phyloP scores from a whole-genome alignment of 2,113 vertebrate genomes.

The Columba janthina region DNA sequence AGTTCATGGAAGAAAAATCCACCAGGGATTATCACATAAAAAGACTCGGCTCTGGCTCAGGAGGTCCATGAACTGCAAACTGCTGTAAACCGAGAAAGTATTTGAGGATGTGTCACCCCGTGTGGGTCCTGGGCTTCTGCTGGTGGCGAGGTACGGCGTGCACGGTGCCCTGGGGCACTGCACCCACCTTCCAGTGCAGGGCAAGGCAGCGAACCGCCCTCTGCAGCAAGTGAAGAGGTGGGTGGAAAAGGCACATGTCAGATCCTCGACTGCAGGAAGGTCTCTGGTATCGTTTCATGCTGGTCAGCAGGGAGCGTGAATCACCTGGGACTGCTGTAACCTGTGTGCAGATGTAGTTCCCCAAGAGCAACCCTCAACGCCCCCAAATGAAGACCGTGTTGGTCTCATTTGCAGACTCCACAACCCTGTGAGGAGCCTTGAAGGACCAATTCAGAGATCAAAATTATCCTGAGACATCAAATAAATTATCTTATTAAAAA shows the following conservation, averaged over 20 bases:
- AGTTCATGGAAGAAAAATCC: constrained; percentile 38
- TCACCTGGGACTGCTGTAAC: not conserved
- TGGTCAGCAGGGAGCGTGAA: not conserved
- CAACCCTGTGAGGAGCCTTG: not conserved
- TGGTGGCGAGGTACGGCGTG: not conserved
- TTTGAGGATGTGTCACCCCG: constrained; percentile 14
- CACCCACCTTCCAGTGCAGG: not conserved
- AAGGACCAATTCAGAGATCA: not conserved
- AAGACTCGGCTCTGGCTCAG: constrained; percentile 22
- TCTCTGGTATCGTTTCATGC: not conserved
- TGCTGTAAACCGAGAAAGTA: constrained; percentile 10
- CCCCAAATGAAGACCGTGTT: not conserved
- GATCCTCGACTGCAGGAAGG: not conserved
- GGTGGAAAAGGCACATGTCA: fast-evolving
- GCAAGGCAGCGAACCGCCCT: not conserved
- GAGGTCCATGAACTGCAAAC: not conserved
- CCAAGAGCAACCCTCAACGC: not conserved
- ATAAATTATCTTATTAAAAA: not conserved
- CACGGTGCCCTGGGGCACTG: not conserved
- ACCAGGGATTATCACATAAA: constrained; percentile 14
- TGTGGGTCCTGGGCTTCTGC: not conserved
- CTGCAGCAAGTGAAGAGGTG: not conserved
- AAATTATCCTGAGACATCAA: not conserved
- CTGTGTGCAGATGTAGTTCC: not conserved
- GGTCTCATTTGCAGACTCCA: not conserved